Evolutionary conservation across 2,797 vertebrate species (phyloP).

Genomic region (Sebastes dallii): DNA sequence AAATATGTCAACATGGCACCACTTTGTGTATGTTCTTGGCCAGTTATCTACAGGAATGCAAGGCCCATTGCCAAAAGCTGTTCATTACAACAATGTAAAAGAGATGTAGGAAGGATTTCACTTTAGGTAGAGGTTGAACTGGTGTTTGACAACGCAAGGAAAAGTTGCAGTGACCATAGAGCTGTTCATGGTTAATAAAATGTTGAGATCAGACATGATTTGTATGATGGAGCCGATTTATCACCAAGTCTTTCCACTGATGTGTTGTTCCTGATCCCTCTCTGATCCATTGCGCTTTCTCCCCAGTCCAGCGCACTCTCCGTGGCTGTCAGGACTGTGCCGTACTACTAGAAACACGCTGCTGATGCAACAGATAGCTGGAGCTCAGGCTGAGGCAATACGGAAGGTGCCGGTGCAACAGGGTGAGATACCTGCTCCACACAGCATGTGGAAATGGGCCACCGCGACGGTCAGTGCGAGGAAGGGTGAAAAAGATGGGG

Average conservation of each 20-base stretch:
- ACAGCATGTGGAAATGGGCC: conserved; percentile 14
- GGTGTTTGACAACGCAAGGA: neutral
- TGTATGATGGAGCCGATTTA: neutral
- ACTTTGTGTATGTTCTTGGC: neutral
- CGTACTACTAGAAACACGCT: conserved; percentile 54
- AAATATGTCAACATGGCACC: conserved; percentile 2
- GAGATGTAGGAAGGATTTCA: neutral
- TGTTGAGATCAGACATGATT: neutral
- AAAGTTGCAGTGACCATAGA: neutral
- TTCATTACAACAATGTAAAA: neutral
- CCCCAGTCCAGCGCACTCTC: conserved; percentile 1
- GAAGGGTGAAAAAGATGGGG: conserved; percentile 28
- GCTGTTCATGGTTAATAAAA: conserved; percentile 8
- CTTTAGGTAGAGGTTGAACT: neutral
- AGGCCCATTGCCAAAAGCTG: neutral
- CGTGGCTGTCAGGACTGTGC: conserved; percentile 11
- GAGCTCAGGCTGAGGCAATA: conserved; percentile 71
- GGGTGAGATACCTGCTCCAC: conserved; percentile 9
- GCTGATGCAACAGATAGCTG: conserved; percentile 73
- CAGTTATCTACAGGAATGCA: neutral
- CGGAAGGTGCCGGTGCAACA: conserved; percentile 55
- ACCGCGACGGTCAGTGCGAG: conserved; percentile 15
- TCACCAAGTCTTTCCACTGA: neutral
- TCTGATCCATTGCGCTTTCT: conserved; percentile 14
- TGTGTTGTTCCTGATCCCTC: conserved; percentile 14